A percentile compares a stretch with the other conserved stretches of the same genome.
Evolutionary conservation across 2,113 vertebrate genomes (phyloP).

Genomic region (Hirundichthys speculiger): DNA sequence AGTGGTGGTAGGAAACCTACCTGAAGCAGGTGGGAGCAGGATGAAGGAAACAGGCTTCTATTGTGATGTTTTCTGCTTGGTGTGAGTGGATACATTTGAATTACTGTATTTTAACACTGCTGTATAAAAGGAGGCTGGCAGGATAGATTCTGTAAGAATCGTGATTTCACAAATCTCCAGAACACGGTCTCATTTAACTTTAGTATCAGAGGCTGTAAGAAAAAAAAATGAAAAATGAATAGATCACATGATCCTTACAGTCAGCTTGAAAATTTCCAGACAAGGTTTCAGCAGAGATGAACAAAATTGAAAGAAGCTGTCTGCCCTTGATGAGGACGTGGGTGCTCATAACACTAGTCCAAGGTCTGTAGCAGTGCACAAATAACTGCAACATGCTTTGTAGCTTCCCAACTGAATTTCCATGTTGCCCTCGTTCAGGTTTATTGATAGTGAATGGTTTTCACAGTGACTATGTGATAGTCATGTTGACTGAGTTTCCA

Average conservation of each 20-base stretch:
- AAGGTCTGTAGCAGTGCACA: constrained; percentile 28
- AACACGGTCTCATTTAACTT: not conserved
- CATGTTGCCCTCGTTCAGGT: constrained; percentile 25
- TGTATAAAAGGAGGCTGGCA: not conserved
- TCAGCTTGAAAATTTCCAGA: constrained; percentile 29
- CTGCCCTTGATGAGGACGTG: constrained; percentile 50
- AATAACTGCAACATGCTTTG: constrained; percentile 33
- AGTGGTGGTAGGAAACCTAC: too few relatives aligned
- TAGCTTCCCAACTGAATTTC: constrained; percentile 21
- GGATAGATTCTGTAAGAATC: not conserved
- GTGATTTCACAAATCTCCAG: not conserved
- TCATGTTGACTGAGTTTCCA: not conserved
- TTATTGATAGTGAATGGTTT: constrained; percentile 24
- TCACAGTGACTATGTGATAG: constrained; percentile 19
- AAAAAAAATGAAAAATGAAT: not conserved
- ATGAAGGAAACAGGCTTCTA: too few relatives aligned
- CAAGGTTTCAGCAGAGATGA: constrained; percentile 12
- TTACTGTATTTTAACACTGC: too few relatives aligned
- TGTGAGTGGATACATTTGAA: too few relatives aligned
- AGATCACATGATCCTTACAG: constrained; percentile 5
- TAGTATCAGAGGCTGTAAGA: constrained; percentile 11
- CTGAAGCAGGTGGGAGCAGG: too few relatives aligned
- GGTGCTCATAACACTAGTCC: constrained; percentile 10
- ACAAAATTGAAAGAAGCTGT: constrained; percentile 32
- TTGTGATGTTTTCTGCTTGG: too few relatives aligned